Conservation (phyloP, 2,888 invertebrate species). For the Rhopalosiphum nymphaeae region DNA sequence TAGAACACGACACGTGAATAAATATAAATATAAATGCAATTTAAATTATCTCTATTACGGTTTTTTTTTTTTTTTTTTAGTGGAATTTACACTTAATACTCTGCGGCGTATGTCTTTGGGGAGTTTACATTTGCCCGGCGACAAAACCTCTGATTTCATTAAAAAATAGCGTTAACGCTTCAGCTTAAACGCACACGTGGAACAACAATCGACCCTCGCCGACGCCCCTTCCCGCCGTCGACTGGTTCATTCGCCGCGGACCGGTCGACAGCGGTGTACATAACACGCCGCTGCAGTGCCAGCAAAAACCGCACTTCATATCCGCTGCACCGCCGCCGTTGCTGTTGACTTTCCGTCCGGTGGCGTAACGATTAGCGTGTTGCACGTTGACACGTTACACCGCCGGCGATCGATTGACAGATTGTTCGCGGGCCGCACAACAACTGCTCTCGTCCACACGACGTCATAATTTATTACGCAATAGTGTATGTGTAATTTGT, state of each 20-base stretch:
- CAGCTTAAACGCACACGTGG: too few relatives aligned
- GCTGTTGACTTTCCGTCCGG: neutral
- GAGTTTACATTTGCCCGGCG: too few relatives aligned
- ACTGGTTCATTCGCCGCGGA: neutral
- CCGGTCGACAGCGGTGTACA: neutral
- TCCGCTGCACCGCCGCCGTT: neutral
- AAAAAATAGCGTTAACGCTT: too few relatives aligned
- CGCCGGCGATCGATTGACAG: neutral
- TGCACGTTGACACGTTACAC: neutral
- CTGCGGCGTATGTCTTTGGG: too few relatives aligned
- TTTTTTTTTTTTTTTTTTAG: too few relatives aligned
- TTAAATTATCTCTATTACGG: too few relatives aligned
- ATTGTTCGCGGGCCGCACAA: neutral
- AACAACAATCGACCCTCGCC: neutral
- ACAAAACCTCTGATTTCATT: too few relatives aligned
- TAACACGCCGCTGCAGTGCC: neutral
- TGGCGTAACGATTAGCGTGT: conserved; percentile 2
- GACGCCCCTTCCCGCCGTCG: neutral
- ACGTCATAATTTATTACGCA: neutral
- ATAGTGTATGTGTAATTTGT: neutral
- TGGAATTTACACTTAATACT: too few relatives aligned
- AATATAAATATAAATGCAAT: too few relatives aligned
- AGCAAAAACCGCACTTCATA: neutral
- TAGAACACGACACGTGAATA: too few relatives aligned
- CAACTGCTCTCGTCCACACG: neutral